Conservation (phyloP, 2,797 vertebrate genomes). For the Thamnophis elegans region DNA sequence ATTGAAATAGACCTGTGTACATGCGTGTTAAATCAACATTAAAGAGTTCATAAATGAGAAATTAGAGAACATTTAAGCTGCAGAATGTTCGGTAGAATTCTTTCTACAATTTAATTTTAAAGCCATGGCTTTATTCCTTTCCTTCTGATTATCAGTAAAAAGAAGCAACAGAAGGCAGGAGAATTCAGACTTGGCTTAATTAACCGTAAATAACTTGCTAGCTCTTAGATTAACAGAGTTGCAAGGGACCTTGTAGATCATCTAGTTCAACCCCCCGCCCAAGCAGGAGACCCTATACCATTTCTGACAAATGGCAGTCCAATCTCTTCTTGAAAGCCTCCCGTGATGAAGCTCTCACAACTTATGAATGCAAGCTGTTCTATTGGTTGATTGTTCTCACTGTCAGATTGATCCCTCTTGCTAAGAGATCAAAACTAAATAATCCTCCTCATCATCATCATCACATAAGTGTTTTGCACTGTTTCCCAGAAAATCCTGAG, state of each 20-base stretch:
- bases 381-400: too few species aligned
- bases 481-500: background rate
- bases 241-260: too few species aligned
- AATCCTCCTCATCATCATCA: too few species aligned
- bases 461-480: background rate
- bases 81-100: background rate
- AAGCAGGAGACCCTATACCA: too few species aligned
- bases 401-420: background rate
- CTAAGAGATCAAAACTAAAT: background rate
- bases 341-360: too few species aligned
- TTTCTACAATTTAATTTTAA: background rate
- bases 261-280: too few species aligned
- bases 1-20: background rate
- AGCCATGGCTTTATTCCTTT: background rate
- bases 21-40: background rate
- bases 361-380: too few species aligned
- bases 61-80: background rate
- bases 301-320: too few species aligned
- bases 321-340: too few species aligned
- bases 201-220: background rate
- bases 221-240: background rate
- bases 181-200: background rate
- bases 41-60: background rate
- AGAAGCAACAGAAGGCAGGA: background rate
- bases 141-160: background rate